phyloP scores from a whole-genome alignment of 2,797 vertebrate species.

The Trichosurus vulpecula region DNA sequence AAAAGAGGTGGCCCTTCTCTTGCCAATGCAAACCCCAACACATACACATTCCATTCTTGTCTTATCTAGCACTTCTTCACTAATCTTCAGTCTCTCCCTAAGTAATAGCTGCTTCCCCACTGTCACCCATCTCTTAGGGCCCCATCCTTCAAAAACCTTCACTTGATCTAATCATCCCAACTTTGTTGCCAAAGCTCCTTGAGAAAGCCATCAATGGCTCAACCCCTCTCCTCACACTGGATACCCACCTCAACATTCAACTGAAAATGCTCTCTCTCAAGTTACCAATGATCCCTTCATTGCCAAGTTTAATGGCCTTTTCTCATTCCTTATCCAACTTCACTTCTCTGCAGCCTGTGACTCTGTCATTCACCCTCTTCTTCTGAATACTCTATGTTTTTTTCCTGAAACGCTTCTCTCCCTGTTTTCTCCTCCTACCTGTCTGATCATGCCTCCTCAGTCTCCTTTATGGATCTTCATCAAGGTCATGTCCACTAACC shows the following conservation, averaged over 20 bases:
- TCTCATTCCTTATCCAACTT: not conserved
- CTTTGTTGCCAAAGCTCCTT: not conserved
- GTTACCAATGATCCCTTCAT: not conserved
- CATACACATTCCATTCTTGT: not conserved
- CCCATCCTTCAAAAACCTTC: not conserved
- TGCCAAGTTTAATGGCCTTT: not conserved
- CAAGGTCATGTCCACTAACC: not conserved
- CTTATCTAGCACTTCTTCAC: not conserved
- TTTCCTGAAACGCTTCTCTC: not conserved
- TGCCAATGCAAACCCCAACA: not conserved
- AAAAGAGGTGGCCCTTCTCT: not conserved
- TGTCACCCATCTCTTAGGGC: not conserved
- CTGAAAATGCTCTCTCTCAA: not conserved
- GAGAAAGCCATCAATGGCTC: not conserved
- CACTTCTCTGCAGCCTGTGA: not conserved
- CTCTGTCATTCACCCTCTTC: not conserved
- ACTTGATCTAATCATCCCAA: not conserved
- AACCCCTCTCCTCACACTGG: not conserved
- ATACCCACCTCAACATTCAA: not conserved
- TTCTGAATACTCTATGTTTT: not conserved
- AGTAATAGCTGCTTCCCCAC: not conserved
- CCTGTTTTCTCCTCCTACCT: no score
- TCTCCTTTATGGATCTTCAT: not conserved
- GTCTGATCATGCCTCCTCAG: no score
- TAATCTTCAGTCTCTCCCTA: not conserved